Conservation (phyloP, 92 coral and sea anemone species). For the Porites lobata region DNA sequence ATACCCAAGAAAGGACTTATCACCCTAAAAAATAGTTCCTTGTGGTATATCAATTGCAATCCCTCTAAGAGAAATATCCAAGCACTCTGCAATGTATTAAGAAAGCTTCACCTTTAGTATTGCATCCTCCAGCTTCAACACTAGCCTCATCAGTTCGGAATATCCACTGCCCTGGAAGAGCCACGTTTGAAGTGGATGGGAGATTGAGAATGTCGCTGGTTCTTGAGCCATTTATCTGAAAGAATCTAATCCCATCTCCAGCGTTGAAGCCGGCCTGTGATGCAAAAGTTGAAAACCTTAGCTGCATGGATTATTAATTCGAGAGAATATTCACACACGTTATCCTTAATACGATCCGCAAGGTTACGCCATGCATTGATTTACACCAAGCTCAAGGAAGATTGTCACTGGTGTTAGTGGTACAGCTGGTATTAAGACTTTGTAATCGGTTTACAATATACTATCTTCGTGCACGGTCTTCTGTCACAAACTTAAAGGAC, state of each 20-base stretch:
- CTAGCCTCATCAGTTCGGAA: conserved; percentile 80
- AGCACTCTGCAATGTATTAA: background rate
- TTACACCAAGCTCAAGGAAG: too few relatives aligned
- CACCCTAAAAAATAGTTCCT: too few relatives aligned
- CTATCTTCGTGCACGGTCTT: too few relatives aligned
- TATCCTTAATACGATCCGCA: too few relatives aligned
- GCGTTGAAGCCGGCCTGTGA: conserved; percentile 78
- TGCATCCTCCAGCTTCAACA: conserved; percentile 82
- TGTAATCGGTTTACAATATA: too few relatives aligned
- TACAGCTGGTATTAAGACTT: too few relatives aligned
- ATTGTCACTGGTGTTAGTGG: too few relatives aligned
- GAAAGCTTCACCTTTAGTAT: conserved; percentile 56
- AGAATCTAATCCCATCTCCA: conserved; percentile 79
- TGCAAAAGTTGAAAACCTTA: background rate
- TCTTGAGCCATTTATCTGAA: conserved; percentile 70
- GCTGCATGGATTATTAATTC: background rate
- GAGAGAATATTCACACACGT: too few relatives aligned
- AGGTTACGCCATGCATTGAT: too few relatives aligned
- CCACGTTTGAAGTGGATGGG: conserved; percentile 74
- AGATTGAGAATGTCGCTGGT: conserved; percentile 67
- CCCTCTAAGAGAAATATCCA: background rate
- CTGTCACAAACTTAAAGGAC: too few relatives aligned
- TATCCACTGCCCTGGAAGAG: conserved; percentile 79
- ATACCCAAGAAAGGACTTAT: too few relatives aligned
- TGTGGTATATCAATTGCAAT: too few relatives aligned